Conservation (phyloP, 2,113 vertebrate species). For the Paraplagusia blochii region DNA sequence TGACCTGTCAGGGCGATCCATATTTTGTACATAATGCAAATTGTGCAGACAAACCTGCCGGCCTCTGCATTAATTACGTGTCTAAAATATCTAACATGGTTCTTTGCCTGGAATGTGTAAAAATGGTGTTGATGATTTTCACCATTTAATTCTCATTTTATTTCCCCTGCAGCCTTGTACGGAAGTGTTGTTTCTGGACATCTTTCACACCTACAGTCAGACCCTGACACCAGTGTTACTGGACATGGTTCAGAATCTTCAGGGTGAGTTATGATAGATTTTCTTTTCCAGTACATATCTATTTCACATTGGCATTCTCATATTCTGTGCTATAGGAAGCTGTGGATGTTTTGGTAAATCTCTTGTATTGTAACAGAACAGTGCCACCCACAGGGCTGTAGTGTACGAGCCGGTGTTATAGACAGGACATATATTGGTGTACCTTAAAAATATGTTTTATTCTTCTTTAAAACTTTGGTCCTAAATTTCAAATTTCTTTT, state of each 20-base stretch:
- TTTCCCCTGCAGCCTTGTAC: slow-evolving; percentile 83
- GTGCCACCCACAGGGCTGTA: no score
- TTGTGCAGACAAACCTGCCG: not conserved
- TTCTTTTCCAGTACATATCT: no score
- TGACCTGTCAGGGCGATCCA: not conserved
- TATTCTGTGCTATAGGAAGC: no score
- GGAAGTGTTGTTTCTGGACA: slow-evolving; percentile 96
- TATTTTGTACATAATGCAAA: not conserved
- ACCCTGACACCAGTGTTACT: slow-evolving; percentile 91
- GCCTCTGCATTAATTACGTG: not conserved
- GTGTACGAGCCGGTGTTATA: no score
- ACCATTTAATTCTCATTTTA: slow-evolving; percentile 10
- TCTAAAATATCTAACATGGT: no score
- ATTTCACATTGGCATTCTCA: no score
- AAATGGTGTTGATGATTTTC: not conserved
- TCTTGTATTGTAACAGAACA: no score
- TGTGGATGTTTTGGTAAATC: no score
- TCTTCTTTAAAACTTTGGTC: no score
- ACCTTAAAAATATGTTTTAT: no score
- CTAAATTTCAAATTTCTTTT: slow-evolving; percentile 20
- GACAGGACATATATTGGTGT: no score
- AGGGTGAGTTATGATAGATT: slow-evolving; percentile 76
- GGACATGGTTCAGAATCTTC: slow-evolving; percentile 91
- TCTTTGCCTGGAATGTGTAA: not conserved
- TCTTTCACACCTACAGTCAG: slow-evolving; percentile 97